Conservation (phyloP, 2,113 vertebrate species). For the Urocynchramus pylzowi region DNA sequence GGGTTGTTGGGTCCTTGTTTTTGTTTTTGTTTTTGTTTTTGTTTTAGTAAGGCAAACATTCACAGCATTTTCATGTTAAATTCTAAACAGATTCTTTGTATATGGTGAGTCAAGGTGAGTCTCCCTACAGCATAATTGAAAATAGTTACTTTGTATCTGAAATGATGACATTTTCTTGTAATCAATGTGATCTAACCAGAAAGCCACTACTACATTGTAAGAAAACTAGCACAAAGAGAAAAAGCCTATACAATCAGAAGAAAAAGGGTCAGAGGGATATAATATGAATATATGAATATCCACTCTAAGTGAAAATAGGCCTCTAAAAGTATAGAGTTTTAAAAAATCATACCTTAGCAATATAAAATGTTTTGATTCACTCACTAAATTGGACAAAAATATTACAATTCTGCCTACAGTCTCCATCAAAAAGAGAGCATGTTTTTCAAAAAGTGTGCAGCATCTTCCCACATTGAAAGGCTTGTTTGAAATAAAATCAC, state of each 20-base stretch:
- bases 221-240: not conserved
- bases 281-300: not conserved
- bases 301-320: not conserved
- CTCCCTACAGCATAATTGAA: not conserved
- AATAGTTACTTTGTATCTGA: not conserved
- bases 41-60: not conserved
- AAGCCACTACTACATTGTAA: not conserved
- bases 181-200: not conserved
- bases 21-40: not conserved
- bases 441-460: not conserved
- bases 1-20: not conserved
- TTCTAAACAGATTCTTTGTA: not conserved
- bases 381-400: not conserved
- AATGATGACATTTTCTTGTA: not conserved
- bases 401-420: not conserved
- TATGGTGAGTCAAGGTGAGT: not conserved
- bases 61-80: not conserved
- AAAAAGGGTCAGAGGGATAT: not conserved
- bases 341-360: not conserved
- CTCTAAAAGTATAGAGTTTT: not conserved
- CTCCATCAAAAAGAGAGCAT: not conserved
- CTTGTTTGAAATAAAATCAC: not conserved
- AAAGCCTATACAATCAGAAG: not conserved
- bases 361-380: not conserved
- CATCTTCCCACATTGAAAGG: not conserved